Evolutionary conservation across 2,797 vertebrate species (phyloP).

Genomic region (Betta splendens): DNA sequence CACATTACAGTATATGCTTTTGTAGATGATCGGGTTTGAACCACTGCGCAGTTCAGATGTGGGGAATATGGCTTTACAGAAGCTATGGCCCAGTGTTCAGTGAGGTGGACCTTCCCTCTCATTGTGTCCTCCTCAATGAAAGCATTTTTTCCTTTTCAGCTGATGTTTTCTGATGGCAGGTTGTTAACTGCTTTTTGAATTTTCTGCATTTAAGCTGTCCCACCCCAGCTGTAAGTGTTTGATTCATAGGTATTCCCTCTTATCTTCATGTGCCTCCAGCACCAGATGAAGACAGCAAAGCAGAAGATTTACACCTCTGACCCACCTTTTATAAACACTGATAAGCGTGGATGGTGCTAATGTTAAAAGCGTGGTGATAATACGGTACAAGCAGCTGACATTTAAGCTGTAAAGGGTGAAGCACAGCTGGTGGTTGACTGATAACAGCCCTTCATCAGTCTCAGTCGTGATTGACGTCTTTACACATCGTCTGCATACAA

Average conservation of each 20-base stretch:
- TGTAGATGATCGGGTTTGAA: slow-evolving; percentile 20
- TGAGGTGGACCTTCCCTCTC: background rate
- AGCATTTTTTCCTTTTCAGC: background rate
- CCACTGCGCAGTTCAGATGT: slow-evolving; percentile 28
- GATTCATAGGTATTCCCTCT: slow-evolving; percentile 18
- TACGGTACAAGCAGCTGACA: slow-evolving; percentile 34
- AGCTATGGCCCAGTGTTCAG: background rate
- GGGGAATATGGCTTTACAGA: slow-evolving; percentile 28
- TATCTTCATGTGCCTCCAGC: slow-evolving; percentile 11
- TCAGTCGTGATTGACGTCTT: background rate
- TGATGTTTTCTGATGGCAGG: background rate
- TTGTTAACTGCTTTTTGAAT: background rate
- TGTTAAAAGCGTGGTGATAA: slow-evolving; percentile 22
- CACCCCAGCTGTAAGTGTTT: background rate
- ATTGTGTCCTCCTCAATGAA: background rate
- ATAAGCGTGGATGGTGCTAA: slow-evolving; percentile 35
- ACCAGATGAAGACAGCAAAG: slow-evolving; percentile 3
- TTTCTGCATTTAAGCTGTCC: no score
- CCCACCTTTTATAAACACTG: slow-evolving; percentile 26
- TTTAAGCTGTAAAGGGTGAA: slow-evolving; percentile 27
- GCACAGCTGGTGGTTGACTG: slow-evolving; percentile 28
- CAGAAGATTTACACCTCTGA: slow-evolving; percentile 53
- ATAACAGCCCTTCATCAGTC: slow-evolving; percentile 44
- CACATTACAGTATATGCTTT: slow-evolving; percentile 13
- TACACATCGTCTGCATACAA: background rate